Evolutionary conservation across 2,888 invertebrate species (phyloP), one percentile per base, ranked within the genome.

Genomic region (Lasioglossum marginatum): DNA sequence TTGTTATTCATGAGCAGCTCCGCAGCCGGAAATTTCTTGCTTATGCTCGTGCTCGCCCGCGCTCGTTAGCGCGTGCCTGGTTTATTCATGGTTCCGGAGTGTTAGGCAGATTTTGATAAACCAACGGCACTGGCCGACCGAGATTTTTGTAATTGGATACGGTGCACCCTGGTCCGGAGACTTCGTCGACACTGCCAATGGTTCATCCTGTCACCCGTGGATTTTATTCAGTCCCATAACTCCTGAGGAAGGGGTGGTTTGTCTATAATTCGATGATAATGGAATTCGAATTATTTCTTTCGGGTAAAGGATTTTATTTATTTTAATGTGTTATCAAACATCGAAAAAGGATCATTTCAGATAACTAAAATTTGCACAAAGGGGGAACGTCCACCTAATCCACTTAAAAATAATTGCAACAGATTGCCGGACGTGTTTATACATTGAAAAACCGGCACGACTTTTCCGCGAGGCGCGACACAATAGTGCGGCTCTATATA

Each of bases 1-100:
- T 88, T 82, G 72, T 73, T 85, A 84, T 88, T 88, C 85, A 83
- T 75, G 74, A 43, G 27, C 52, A 45, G 70, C 34, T 66, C 70
- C 40, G 16, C 27, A 12, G 37, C 4, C 60, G 71, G 79, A 85
- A 85, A 88, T 85, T 83, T 83, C 81, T 88, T 82, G 78, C 74
- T 73, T 75, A 52, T 27, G 37, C 66, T 74, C 76, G 71, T 66
- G 78, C 34, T 19, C 71, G 52, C 66, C 52, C n/a, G 27, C 70
- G 16, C 60, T 89, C 86, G 81, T 87, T 89, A 89, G 45, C 19
- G 71, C 66, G 70, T 72, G 68, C 27, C 45, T 72, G 76, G 70
- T 83, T 87, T 85, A 83, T 87, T 87, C 81, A 77, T 78, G 68
- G 37, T 76, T 70, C 71, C 77, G 52, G 45, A 48, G 14, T n/a